A percentile compares a stretch with the other conserved stretches of the same genome.
Conservation (phyloP, 2,113 vertebrate genomes). For the Morone saxatilis region DNA sequence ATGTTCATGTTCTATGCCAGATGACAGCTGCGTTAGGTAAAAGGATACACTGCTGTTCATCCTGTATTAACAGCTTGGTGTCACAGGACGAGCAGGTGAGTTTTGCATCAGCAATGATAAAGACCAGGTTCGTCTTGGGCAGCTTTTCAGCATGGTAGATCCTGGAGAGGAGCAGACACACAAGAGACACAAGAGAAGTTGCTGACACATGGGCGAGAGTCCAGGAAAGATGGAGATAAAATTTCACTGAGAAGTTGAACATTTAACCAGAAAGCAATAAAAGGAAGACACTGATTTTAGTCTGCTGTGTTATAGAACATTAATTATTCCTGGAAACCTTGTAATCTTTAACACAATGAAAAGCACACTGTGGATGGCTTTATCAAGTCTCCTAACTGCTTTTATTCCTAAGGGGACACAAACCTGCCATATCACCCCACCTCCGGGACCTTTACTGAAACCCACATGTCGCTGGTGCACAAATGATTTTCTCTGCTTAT, state of each 20-base stretch:
- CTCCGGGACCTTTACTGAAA: slow-evolving; percentile 41
- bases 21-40: slow-evolving; percentile 26
- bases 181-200: slow-evolving; percentile 51
- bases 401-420: slow-evolving; percentile 29
- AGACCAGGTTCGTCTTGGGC: slow-evolving; percentile 94
- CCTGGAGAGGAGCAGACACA: slow-evolving; percentile 80
- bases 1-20: slow-evolving; percentile 8
- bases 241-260: slow-evolving; percentile 35
- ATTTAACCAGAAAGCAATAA: slow-evolving; percentile 42
- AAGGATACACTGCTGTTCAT: slow-evolving; percentile 96
- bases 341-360: slow-evolving; percentile 26
- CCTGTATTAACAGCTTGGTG: slow-evolving; percentile 89
- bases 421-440: slow-evolving; percentile 54
- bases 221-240: slow-evolving; percentile 58
- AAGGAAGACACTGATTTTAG: slow-evolving; percentile 9
- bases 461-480: slow-evolving; percentile 61
- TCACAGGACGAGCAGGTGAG: slow-evolving; percentile 87
- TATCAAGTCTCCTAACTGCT: slow-evolving; percentile 21
- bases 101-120: slow-evolving; percentile 93
- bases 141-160: slow-evolving; percentile 94
- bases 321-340: neutral
- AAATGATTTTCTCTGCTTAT: slow-evolving; percentile 71
- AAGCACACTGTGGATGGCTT: slow-evolving; percentile 2
- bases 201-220: slow-evolving; percentile 50
- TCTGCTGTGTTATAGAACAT: neutral